phyloP scores from a whole-genome alignment of 1,140 invertebrate species.

The Myzus persicae region DNA sequence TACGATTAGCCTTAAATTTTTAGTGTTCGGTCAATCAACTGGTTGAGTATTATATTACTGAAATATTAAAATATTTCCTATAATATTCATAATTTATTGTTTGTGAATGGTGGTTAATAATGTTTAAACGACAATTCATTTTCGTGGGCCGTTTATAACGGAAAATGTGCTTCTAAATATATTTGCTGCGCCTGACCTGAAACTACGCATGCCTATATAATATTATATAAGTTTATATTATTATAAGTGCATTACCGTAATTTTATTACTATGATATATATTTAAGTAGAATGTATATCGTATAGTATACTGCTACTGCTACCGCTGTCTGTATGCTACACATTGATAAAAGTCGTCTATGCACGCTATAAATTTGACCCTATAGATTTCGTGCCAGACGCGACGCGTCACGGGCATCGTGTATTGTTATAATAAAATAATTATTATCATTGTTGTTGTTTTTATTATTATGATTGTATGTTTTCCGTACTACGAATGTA shows the following conservation, averaged over 20 bases:
- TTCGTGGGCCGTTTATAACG: neutral
- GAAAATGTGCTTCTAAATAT: neutral
- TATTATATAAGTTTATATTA: neutral
- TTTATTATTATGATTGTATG: neutral
- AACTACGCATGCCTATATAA: neutral
- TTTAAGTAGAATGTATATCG: neutral
- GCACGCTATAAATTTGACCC: neutral
- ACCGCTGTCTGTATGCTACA: neutral
- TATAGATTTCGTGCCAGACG: conserved; percentile 41
- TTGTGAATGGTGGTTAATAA: neutral
- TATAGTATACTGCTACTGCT: neutral
- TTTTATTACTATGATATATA: neutral
- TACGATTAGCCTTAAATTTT: neutral
- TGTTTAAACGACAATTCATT: neutral
- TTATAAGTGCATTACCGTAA: neutral
- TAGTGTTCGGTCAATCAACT: neutral
- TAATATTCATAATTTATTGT: neutral
- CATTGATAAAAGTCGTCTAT: neutral
- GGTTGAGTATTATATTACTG: too few relatives aligned
- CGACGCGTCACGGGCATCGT: neutral
- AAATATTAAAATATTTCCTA: neutral
- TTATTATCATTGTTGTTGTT: neutral
- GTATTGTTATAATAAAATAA: neutral
- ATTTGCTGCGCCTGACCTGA: neutral
- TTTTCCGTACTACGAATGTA: neutral